A percentile compares a stretch with the other conserved stretches of the same genome.
Evolutionary conservation across 1,140 invertebrate genomes (phyloP).

Genomic region (Temnothorax curvispinosus): DNA sequence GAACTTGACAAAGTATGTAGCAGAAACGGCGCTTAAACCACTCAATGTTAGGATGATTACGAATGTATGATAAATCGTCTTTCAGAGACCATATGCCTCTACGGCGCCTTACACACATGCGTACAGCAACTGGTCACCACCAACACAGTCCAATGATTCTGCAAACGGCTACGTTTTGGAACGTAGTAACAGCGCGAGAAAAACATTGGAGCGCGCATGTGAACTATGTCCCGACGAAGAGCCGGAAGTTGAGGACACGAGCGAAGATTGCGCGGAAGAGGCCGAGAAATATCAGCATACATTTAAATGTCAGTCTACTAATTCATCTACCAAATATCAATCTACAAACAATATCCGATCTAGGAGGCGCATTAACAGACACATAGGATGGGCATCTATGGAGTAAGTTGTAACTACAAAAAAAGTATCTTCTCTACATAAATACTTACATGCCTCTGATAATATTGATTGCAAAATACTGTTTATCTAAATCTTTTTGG

Average conservation of each 20-base stretch:
- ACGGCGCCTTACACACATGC: conserved; percentile 90
- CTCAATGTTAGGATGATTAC: not conserved
- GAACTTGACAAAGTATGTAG: conserved; percentile 92
- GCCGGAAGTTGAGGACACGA: conserved; percentile 80
- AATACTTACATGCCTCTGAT: not conserved
- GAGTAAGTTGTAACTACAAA: conserved; percentile 54
- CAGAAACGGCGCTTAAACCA: not conserved
- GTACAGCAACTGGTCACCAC: conserved; percentile 97
- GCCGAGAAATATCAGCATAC: conserved; percentile 63
- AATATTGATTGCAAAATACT: conserved; percentile 7
- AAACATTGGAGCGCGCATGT: conserved; percentile 94
- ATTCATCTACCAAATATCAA: not conserved
- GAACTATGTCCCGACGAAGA: conserved; percentile 94
- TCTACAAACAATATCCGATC: not conserved
- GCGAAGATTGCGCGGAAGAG: conserved; percentile 78
- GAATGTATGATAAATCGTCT: conserved; percentile 48
- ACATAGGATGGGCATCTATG: conserved; percentile 64
- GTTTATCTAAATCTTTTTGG: conserved; percentile 13
- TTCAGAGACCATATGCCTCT: conserved; percentile 86
- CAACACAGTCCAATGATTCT: conserved; percentile 97
- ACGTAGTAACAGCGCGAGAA: conserved; percentile 96
- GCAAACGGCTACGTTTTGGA: conserved; percentile 98
- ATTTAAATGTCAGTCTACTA: conserved; percentile 19
- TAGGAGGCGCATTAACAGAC: conserved; percentile 43
- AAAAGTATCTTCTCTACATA: conserved; percentile 7